A percentile compares a stretch with the other conserved stretches of the same genome.
Conservation (phyloP, 1,140 invertebrate species). For the Medauroidea extradentata region DNA sequence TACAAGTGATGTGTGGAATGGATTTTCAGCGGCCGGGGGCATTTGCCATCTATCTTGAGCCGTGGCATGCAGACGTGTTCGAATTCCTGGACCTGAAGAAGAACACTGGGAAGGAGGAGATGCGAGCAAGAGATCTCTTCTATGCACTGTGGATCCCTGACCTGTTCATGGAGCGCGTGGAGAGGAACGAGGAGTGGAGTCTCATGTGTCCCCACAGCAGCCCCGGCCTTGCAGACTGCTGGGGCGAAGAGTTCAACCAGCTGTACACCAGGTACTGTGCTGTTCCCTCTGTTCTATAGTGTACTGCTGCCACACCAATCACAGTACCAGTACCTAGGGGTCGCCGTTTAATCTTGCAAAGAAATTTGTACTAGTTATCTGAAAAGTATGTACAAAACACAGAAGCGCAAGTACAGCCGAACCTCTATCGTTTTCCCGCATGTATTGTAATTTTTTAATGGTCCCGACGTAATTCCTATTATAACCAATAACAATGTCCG, state of each 20-base stretch:
- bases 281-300: too few relatives aligned
- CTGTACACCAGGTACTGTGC: conserved; percentile 69
- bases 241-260: conserved; percentile 92
- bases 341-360: too few relatives aligned
- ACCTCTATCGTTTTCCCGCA: too few relatives aligned
- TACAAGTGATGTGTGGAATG: too few relatives aligned
- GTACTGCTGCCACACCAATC: too few relatives aligned
- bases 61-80: conserved; percentile 98
- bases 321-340: too few relatives aligned
- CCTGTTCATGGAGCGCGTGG: conserved; percentile 96
- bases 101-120: conserved; percentile 92
- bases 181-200: conserved; percentile 83
- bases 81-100: conserved; percentile 93
- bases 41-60: conserved; percentile 98
- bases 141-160: conserved; percentile 98
- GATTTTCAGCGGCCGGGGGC: conserved; percentile 78
- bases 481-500: too few relatives aligned
- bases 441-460: too few relatives aligned
- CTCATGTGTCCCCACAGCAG: conserved; percentile 96
- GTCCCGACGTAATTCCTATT: too few relatives aligned
- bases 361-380: too few relatives aligned
- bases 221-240: conserved; percentile 85
- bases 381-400: too few relatives aligned
- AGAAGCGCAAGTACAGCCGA: too few relatives aligned
- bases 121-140: conserved; percentile 92